Evolutionary conservation across 1,140 invertebrate genomes (phyloP), one percentile per base, ranked within the genome.

Genomic region (Drosophila sucinea): DNA sequence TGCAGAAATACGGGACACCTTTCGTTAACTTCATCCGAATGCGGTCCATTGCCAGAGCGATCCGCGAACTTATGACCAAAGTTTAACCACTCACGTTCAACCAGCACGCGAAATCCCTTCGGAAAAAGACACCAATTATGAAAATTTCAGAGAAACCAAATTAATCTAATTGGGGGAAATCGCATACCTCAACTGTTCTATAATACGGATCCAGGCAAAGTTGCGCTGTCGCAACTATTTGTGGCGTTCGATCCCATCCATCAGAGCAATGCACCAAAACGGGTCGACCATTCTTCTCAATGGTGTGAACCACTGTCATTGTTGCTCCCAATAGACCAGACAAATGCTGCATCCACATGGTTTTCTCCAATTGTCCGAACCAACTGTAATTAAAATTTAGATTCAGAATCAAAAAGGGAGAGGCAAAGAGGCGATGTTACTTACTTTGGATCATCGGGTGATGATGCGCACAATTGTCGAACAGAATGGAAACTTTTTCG

Each of bases 31-130:
- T 99, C 98, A 70, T 98, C 97, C 1, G 94, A 94, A 25, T 95
- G 95, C 17, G 96, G 94, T 11, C 95, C 95, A 84, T 97, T 96
- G 4, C 98, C 98, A 92, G 97, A 98, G 32, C 98, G 95, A 92
- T 99, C 98, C 5, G 96, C 97, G 93, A 99, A 99, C 93, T 99
- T 99, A 93, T 99, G 98, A 0, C 98, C 98, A 93, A 98, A 99
- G 83, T 97, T 97, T 8, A 99, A 92, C 98, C 98, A 99, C 92
- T 99, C 98, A 79, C 97, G 95, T 92, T 99, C 97, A 40, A 98
- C 96, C 40, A 99, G 93, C 51, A 97, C 94, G 92, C 97, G 96
- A 92, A 99, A 99, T 65, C 98, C 98, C 96, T 98, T 51, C 0
- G 10, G 8, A 83, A 70, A 17, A 1, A 77, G 69, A 69, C 41